These are phyloP conservation scores for Drosophila ambigua DNA, from an alignment of 1,140 invertebrate species.

Conservation along the genomic window DNA sequence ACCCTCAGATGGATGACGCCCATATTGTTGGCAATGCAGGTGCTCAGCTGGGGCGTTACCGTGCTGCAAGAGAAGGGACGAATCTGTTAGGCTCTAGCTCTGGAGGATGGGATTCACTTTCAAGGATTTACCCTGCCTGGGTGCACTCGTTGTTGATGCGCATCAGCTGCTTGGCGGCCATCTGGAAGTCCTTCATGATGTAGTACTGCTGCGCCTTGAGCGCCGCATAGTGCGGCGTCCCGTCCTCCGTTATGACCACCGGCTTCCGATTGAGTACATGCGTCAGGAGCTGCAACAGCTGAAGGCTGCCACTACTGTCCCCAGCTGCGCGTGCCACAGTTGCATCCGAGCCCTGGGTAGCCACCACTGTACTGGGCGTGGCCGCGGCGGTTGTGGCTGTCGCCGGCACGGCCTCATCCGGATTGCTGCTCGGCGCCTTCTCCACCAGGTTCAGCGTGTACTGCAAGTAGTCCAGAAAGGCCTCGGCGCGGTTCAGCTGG, in stretches of 20 bases:
- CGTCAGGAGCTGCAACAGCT: conserved; percentile 84
- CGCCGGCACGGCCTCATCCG: conserved; percentile 5
- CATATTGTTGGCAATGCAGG: conserved; percentile 95
- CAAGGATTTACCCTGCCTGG: conserved; percentile 48
- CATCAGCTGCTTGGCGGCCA: conserved; percentile 85
- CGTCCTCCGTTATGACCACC: conserved; percentile 84
- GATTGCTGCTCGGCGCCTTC: conserved; percentile 75
- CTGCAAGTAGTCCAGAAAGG: conserved; percentile 74
- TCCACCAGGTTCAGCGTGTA: conserved; percentile 63
- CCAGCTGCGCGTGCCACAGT: conserved; percentile 22
- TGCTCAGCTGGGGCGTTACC: conserved; percentile 87
- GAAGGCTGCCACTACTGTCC: conserved; percentile 83
- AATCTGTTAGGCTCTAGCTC: background rate
- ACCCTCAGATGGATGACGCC: conserved; percentile 94
- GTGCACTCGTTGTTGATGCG: conserved; percentile 78
- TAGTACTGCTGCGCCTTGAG: conserved; percentile 86
- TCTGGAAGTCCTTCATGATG: conserved; percentile 85
- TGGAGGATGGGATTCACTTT: too few species aligned
- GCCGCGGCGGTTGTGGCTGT: conserved; percentile 7
- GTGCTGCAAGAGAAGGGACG: conserved; percentile 82
- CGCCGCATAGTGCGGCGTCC: conserved; percentile 67
- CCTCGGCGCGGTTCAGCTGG: conserved; percentile 73
- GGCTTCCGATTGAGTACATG: conserved; percentile 85
- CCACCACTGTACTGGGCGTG: conserved; percentile 58
- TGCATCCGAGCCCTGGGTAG: conserved; percentile 6